These are phyloP conservation scores for Malaclemys terrapin DNA, from an alignment of 2,113 vertebrate genomes.

Conservation along the genomic window DNA sequence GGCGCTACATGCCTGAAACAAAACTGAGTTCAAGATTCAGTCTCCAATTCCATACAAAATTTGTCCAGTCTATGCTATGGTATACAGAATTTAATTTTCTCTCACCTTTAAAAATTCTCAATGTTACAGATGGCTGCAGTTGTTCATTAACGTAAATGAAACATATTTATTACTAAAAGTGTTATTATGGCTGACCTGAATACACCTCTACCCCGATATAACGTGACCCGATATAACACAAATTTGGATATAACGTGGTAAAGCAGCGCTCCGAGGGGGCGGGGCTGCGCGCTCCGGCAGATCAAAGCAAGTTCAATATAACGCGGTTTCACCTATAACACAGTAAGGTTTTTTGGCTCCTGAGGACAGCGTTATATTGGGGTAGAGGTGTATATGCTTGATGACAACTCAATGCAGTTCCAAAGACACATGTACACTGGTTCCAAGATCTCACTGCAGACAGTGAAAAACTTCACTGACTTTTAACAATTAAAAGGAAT, in stretches of 20 bases:
- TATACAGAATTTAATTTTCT: neutral
- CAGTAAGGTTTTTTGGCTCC: too few species aligned
- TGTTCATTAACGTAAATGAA: neutral
- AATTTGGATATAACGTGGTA: too few species aligned
- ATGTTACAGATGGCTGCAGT: neutral
- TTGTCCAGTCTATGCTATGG: neutral
- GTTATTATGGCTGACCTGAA: neutral
- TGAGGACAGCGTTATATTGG: too few species aligned
- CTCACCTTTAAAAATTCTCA: neutral
- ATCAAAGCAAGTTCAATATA: too few species aligned
- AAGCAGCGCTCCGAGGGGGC: too few species aligned
- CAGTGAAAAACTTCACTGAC: neutral
- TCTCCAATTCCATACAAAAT: neutral
- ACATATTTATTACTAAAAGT: neutral
- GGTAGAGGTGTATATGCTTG: neutral
- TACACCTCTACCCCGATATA: too few species aligned
- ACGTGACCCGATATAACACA: too few species aligned
- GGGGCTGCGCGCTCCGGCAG: too few species aligned
- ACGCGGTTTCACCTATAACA: too few species aligned
- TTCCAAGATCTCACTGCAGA: neutral
- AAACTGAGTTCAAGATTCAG: neutral
- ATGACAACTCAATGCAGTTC: neutral
- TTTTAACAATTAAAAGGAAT: neutral
- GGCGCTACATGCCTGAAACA: rapidly evolving
- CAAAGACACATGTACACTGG: neutral